Conservation (phyloP, 2,113 vertebrate genomes). For the Aphelocoma coerulescens region DNA sequence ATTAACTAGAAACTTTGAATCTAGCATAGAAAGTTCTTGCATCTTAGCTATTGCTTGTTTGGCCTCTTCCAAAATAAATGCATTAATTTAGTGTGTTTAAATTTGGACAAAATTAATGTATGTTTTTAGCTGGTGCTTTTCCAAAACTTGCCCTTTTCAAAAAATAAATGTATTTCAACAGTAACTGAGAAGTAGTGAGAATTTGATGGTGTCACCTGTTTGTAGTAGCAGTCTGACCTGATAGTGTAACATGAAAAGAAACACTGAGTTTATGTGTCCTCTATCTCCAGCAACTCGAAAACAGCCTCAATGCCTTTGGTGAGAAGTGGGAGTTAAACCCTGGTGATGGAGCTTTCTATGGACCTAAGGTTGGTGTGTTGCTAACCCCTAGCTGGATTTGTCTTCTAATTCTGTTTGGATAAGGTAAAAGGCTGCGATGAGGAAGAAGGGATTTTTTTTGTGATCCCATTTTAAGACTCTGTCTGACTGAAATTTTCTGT, state of each 20-base stretch:
- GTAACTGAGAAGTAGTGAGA: background rate
- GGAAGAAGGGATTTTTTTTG: background rate
- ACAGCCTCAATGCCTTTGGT: slow-evolving; percentile 92
- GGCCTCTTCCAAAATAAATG: background rate
- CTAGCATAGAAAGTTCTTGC: background rate
- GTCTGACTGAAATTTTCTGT: background rate
- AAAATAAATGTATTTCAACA: background rate
- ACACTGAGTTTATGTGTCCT: background rate
- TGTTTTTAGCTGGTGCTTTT: background rate
- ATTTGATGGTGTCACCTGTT: background rate
- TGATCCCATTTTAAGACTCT: background rate
- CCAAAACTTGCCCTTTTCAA: background rate
- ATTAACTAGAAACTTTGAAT: background rate
- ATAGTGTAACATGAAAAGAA: background rate
- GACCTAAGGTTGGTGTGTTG: slow-evolving; percentile 87
- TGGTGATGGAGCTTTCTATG: slow-evolving; percentile 96
- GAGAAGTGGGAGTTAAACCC: slow-evolving; percentile 96
- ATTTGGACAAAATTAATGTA: background rate
- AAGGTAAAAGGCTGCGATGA: background rate
- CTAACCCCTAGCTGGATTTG: background rate
- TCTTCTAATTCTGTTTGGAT: background rate
- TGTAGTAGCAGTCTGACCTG: background rate
- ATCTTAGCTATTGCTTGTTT: background rate
- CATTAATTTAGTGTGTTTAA: background rate
- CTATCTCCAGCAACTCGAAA: slow-evolving; percentile 92